Percentiles rank a stretch among this genome's conserved stretches.
Evolutionary conservation across 2,113 vertebrate genomes (phyloP).

Genomic region (Patagioenas fasciata): DNA sequence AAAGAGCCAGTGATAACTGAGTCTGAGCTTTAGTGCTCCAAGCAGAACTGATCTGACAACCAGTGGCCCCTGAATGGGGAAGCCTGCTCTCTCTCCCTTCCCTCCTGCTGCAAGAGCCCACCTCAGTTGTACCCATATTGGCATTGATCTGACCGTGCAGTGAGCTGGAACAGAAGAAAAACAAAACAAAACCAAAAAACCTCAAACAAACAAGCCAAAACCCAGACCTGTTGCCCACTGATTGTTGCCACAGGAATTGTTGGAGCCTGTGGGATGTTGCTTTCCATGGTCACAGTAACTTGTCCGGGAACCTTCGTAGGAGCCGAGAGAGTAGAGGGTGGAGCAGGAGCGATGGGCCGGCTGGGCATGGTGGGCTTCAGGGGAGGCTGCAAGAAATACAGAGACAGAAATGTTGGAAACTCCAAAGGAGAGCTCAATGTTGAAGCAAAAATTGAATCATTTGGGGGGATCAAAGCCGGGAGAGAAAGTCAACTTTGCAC

Average conservation of each 20-base stretch:
- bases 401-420: neutral
- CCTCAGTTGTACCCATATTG: neutral
- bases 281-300: slow-evolving; percentile 93
- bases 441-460: neutral
- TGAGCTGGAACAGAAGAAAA: neutral
- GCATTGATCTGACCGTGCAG: neutral
- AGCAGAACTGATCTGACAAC: neutral
- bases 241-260: slow-evolving; percentile 98
- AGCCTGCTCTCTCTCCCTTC: neutral
- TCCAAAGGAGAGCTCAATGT: neutral
- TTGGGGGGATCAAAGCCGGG: neutral
- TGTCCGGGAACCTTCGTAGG: slow-evolving; percentile 91
- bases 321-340: slow-evolving; percentile 86
- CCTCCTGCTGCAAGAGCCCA: neutral
- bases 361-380: slow-evolving; percentile 92
- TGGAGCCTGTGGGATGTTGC: slow-evolving; percentile 87
- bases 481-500: neutral
- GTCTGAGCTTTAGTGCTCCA: neutral
- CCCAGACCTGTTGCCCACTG: slow-evolving; percentile 92
- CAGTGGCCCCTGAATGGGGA: fast-evolving
- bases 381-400: slow-evolving; percentile 78
- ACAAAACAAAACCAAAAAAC: neutral
- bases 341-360: slow-evolving; percentile 96
- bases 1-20: neutral
- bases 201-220: neutral